These are phyloP conservation scores for Nudaria mundana DNA, from an alignment of 2,888 invertebrate genomes.

Conservation along the genomic window DNA sequence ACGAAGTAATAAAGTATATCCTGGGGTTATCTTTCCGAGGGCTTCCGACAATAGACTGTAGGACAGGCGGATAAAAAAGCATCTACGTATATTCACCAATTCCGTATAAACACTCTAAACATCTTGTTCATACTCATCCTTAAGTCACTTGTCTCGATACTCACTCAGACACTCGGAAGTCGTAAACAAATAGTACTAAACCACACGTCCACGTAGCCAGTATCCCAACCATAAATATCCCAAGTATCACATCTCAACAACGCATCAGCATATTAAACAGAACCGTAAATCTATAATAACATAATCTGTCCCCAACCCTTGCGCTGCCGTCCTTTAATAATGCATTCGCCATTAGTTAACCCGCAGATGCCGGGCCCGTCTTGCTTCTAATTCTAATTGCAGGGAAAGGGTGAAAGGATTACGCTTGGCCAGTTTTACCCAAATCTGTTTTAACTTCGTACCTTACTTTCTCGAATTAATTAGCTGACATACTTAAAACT, in stretches of 20 bases:
- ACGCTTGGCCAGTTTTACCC: constrained; percentile 50
- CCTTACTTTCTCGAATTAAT: constrained; percentile 47
- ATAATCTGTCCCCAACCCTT: constrained; percentile 76
- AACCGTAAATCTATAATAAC: constrained; percentile 59
- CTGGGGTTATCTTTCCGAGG: too few species aligned
- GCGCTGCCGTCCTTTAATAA: constrained; percentile 66
- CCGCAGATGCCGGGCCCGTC: constrained; percentile 68
- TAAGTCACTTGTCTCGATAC: too few species aligned
- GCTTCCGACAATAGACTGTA: too few species aligned
- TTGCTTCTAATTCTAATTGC: constrained; percentile 71
- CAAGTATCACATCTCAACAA: constrained; percentile 25
- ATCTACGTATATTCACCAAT: too few species aligned
- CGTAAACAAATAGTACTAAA: not conserved
- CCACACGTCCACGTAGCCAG: constrained; percentile 9
- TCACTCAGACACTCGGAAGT: too few species aligned
- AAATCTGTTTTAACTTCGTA: constrained; percentile 45
- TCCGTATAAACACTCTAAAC: too few species aligned
- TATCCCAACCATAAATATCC: constrained; percentile 8
- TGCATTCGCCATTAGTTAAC: constrained; percentile 78
- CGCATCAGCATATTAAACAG: constrained; percentile 43
- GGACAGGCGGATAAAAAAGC: too few species aligned
- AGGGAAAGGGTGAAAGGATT: constrained; percentile 68
- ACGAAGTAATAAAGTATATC: too few species aligned
- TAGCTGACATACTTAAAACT: constrained; percentile 25
- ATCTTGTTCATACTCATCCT: too few species aligned